phyloP scores from a whole-genome alignment of 2,888 invertebrate genomes.

The Fragum whitleyi region DNA sequence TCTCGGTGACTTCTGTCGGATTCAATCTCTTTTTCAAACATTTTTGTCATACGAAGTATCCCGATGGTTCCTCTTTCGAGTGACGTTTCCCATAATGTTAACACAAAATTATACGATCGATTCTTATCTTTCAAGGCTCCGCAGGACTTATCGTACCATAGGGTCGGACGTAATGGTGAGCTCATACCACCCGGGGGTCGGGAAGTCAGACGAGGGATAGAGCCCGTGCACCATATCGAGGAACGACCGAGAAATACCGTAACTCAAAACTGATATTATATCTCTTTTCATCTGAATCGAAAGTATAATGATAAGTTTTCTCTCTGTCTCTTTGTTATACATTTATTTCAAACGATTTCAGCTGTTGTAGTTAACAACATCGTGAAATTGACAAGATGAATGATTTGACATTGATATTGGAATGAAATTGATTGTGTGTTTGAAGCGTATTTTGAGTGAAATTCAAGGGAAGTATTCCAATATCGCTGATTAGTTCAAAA shows the following conservation, averaged over 20 bases:
- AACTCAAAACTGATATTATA: background rate
- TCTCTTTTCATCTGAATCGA: background rate
- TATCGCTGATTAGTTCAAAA: too few relatives aligned
- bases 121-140: background rate
- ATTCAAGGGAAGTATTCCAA: too few relatives aligned
- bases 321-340: background rate
- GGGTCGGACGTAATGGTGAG: background rate
- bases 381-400: too few relatives aligned
- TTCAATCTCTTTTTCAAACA: too few relatives aligned
- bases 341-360: background rate
- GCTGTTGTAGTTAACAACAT: background rate
- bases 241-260: slow-evolving; percentile 23
- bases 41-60: too few relatives aligned
- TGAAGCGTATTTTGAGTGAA: too few relatives aligned
- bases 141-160: background rate
- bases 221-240: background rate
- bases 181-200: slow-evolving; percentile 1
- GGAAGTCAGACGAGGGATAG: background rate
- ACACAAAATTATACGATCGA: too few relatives aligned
- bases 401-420: too few relatives aligned
- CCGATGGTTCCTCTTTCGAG: too few relatives aligned
- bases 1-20: too few relatives aligned
- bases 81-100: too few relatives aligned
- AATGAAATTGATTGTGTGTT: too few relatives aligned
- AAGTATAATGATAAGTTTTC: background rate